Percentiles rank a stretch among this genome's conserved stretches.
These are phyloP conservation scores for Oxygymnocypris stewartii DNA, from an alignment of 2,113 vertebrate species.

Conservation along the genomic window DNA sequence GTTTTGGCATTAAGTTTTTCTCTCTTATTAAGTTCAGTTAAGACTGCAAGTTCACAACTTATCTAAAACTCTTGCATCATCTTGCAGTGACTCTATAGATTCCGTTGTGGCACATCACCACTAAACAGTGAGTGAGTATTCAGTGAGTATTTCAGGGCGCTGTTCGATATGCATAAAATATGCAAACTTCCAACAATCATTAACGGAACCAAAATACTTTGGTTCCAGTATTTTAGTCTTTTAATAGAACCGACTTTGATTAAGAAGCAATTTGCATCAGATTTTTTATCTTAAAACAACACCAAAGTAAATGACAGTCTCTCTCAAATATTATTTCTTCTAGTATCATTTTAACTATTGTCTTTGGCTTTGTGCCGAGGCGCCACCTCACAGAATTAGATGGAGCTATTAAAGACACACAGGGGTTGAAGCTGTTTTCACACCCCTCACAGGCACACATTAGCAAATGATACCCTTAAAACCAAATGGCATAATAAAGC, in stretches of 20 bases:
- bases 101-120: neutral
- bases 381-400: slow-evolving; percentile 30
- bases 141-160: neutral
- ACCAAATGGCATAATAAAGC: slow-evolving; percentile 67
- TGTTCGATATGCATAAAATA: neutral
- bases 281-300: neutral
- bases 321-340: slow-evolving; percentile 16
- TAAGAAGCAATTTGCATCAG: neutral
- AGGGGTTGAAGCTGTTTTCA: slow-evolving; percentile 44
- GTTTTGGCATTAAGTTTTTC: neutral
- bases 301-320: neutral
- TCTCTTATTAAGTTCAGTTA: neutral
- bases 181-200: neutral
- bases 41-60: neutral
- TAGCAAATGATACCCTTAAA: slow-evolving; percentile 60
- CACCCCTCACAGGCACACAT: slow-evolving; percentile 58
- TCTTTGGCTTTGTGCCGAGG: slow-evolving; percentile 8
- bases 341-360: slow-evolving; percentile 28
- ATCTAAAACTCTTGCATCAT: neutral
- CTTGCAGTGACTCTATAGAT: neutral
- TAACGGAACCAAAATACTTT: neutral
- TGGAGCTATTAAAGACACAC: slow-evolving; percentile 39
- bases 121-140: too few species aligned
- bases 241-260: neutral
- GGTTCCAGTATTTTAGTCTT: neutral